A percentile compares a stretch with the other conserved stretches of the same genome.
phyloP scores from a whole-genome alignment of 2,113 vertebrate genomes.

The Chaetura pelagica region DNA sequence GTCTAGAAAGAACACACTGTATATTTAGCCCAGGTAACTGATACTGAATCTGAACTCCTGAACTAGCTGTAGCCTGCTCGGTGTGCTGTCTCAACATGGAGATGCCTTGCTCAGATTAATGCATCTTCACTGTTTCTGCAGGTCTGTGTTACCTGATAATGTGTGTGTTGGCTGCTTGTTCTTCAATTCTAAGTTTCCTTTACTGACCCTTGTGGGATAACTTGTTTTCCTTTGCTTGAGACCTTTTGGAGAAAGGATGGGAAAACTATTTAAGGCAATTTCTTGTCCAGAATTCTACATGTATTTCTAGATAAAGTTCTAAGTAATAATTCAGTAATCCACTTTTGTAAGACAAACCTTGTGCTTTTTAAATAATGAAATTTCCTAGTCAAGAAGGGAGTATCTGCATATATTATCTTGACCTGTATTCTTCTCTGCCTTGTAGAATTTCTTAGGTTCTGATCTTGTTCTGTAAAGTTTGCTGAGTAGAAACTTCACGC shows the following conservation, averaged over 20 bases:
- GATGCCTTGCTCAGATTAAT: not conserved
- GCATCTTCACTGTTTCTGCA: not conserved
- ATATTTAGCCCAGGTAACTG: not conserved
- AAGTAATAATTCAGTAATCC: not conserved
- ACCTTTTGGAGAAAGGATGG: not conserved
- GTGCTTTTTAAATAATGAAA: not conserved
- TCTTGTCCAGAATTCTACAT: not conserved
- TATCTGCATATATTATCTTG: not conserved
- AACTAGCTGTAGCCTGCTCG: not conserved
- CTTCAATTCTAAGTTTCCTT: not conserved
- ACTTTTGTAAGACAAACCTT: not conserved
- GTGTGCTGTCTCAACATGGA: not conserved
- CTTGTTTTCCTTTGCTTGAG: not conserved
- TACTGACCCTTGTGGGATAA: not conserved
- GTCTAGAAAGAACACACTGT: not conserved
- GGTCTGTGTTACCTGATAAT: not conserved
- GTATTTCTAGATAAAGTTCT: not conserved
- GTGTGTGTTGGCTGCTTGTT: not conserved
- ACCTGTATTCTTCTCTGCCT: not conserved
- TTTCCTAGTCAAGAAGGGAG: not conserved
- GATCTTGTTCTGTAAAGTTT: not conserved
- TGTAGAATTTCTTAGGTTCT: not conserved
- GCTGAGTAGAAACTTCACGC: not conserved
- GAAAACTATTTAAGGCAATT: not conserved
- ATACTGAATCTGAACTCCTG: not conserved